phyloP scores from a whole-genome alignment of 2,888 invertebrate species.

The Papilio gigon region DNA sequence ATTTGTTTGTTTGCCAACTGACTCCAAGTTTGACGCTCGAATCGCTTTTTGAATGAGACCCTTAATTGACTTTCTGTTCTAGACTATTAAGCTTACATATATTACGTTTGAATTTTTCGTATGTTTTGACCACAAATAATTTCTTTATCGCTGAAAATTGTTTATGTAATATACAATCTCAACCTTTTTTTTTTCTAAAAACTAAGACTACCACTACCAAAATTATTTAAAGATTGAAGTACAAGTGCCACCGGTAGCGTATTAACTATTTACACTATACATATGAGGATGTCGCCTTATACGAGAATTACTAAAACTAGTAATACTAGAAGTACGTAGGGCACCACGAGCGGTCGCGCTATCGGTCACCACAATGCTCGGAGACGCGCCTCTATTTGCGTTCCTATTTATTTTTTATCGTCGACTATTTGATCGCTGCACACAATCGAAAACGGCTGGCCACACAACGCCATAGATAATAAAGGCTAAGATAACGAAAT shows the following conservation, averaged over 20 bases:
- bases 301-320: slow-evolving; percentile 1
- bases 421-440: slow-evolving; percentile 49
- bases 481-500: slow-evolving; percentile 32
- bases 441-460: slow-evolving; percentile 39
- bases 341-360: slow-evolving; percentile 45
- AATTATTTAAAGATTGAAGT: no score
- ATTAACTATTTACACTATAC: no score
- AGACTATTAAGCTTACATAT: not conserved
- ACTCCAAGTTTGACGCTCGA: slow-evolving; percentile 30
- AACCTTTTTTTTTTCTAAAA: no score
- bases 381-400: slow-evolving; percentile 52
- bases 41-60: slow-evolving; percentile 23
- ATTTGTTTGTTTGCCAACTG: slow-evolving; percentile 42
- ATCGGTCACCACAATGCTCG: slow-evolving; percentile 54
- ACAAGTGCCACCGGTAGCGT: no score
- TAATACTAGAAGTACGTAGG: slow-evolving; percentile 7
- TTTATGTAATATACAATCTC: no score
- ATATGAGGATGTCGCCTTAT: not conserved
- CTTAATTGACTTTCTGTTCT: slow-evolving; percentile 31
- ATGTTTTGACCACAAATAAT: no score
- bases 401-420: slow-evolving; percentile 53
- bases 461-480: slow-evolving; percentile 36
- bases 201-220: no score
- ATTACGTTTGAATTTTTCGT: not conserved
- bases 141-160: no score